Conservation (phyloP, 2,888 invertebrate species). For the Yponomeuta malinellus region DNA sequence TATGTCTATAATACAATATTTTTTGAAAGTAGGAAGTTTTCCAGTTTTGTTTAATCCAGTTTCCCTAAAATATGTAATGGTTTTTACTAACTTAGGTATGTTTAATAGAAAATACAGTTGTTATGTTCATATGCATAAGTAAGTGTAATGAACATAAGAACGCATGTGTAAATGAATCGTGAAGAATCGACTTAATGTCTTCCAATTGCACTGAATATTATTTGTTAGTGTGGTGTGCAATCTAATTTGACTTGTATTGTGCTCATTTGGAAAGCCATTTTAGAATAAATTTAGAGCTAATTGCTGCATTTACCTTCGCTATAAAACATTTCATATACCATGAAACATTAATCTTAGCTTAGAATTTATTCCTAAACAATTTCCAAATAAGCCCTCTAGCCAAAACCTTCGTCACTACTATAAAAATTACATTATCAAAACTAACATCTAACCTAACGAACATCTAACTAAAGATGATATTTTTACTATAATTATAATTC, state of each 20-base stretch:
- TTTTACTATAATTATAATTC: slow-evolving; percentile 61
- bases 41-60: slow-evolving; percentile 42
- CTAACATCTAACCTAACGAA: background rate
- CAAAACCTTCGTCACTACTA: background rate
- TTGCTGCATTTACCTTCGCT: background rate
- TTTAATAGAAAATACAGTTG: background rate
- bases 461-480: slow-evolving; percentile 33
- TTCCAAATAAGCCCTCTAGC: slow-evolving; percentile 1
- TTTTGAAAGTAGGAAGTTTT: slow-evolving; percentile 56
- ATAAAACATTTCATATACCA: background rate
- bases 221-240: slow-evolving; percentile 41
- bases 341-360: background rate
- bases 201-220: slow-evolving; percentile 53
- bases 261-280: slow-evolving; percentile 28
- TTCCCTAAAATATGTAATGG: slow-evolving; percentile 28
- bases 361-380: background rate
- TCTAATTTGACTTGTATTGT: slow-evolving; percentile 55
- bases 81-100: slow-evolving; percentile 8
- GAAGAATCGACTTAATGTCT: slow-evolving; percentile 54
- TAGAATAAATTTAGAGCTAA: background rate
- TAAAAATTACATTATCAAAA: background rate
- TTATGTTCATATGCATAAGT: background rate
- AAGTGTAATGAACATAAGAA: background rate
- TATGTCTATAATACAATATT: slow-evolving; percentile 30
- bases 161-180: slow-evolving; percentile 25